Evolutionary conservation across 2,888 invertebrate genomes (phyloP).

Genomic region (Orthosia incerta): DNA sequence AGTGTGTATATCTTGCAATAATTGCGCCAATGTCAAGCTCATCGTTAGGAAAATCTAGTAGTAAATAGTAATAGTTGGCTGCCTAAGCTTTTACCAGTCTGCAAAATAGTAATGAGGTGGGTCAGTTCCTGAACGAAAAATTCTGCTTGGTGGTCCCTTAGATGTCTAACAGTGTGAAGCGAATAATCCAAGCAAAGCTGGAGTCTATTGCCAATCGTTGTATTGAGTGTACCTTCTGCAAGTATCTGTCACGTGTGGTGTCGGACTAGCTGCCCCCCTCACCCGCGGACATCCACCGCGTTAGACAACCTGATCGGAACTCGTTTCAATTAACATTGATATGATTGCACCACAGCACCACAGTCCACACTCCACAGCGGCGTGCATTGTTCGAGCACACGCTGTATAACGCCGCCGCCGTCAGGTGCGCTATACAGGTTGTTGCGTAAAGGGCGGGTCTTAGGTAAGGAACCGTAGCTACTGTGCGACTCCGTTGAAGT

Average conservation of each 20-base stretch:
- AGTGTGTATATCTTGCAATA: background rate
- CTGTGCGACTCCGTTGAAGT: background rate
- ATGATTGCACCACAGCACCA: conserved; percentile 44
- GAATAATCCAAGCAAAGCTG: too few species aligned
- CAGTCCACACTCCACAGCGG: conserved; percentile 19
- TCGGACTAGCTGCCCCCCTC: background rate
- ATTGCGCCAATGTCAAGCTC: background rate
- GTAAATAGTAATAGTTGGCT: background rate
- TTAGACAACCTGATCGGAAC: conserved; percentile 52
- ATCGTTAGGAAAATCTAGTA: background rate
- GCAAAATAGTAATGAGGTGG: background rate
- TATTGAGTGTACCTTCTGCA: conserved; percentile 26
- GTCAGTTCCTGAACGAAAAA: background rate
- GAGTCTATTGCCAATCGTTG: background rate
- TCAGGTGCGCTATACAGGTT: conserved; percentile 14
- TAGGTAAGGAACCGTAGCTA: conserved; percentile 4
- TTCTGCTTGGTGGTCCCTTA: background rate
- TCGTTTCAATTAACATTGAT: conserved; percentile 58
- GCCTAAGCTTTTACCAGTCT: background rate
- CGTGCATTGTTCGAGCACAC: conserved; percentile 33
- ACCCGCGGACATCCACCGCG: conserved; percentile 11
- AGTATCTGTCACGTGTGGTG: background rate
- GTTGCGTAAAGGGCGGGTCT: conserved; percentile 32
- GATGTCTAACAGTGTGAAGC: too few species aligned
- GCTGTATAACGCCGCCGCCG: conserved; percentile 2